phyloP scores from a whole-genome alignment of 2,888 invertebrate species.

The Drosophila pseudotakahashii region DNA sequence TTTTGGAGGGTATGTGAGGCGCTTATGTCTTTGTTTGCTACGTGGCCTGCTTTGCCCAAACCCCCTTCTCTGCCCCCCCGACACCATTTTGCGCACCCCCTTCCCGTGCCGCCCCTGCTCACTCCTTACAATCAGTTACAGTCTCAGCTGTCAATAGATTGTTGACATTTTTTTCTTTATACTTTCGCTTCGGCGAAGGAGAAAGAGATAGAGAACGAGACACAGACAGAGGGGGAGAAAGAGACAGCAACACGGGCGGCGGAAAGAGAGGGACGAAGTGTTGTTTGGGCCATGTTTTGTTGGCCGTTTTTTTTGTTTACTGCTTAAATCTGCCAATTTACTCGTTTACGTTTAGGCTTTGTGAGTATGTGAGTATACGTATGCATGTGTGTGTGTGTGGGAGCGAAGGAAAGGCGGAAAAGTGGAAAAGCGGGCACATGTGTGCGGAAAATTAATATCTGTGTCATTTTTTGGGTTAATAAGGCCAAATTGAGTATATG shows the following conservation, averaged over 20 bases:
- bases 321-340: conserved; percentile 81
- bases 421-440: conserved; percentile 27
- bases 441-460: conserved; percentile 76
- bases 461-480: conserved; percentile 81
- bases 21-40: conserved; percentile 75
- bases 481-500: conserved; percentile 79
- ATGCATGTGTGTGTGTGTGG: neutral
- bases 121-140: conserved; percentile 74
- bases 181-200: conserved; percentile 54
- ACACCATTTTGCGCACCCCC: neutral
- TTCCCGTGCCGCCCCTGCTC: neutral
- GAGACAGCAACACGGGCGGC: neutral
- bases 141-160: conserved; percentile 81
- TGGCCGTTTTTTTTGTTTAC: conserved; percentile 80
- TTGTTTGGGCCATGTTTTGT: conserved; percentile 62
- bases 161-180: conserved; percentile 79
- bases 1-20: conserved; percentile 2
- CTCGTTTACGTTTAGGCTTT: conserved; percentile 80
- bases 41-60: conserved; percentile 71
- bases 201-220: neutral
- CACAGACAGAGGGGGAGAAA: no score
- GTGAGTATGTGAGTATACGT: conserved; percentile 17
- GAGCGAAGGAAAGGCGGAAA: conserved; percentile 20
- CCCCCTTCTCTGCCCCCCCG: neutral
- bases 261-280: conserved; percentile 8